Evolutionary conservation across 2,888 invertebrate genomes (phyloP), one percentile per base, ranked within the genome.

Genomic region (Nineta flava): DNA sequence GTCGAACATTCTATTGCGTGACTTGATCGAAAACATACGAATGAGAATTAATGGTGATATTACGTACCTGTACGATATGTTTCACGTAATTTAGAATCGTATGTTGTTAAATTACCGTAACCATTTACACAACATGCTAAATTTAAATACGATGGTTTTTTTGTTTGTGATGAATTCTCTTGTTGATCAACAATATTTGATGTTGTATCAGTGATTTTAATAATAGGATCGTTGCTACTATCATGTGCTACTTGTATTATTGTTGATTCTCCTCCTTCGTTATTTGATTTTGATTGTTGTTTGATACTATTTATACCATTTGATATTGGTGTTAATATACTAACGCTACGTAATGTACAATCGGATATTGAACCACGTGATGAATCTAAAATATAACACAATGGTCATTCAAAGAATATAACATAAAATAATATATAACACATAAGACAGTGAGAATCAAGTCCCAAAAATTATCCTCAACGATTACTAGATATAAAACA

Each of bases 71-170:
- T 21, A 10, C 46, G 34, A 38, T 52, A 53, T 34, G 50, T 83
- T 61, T 84, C 83, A 12, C 85, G 72, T 35, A 83, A 68, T 61
- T 84, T 82, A 0, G 87, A 86, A 65, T 88, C 86, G 74, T 90
- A 91, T 51, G 87, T 85, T 6, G 85, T 88, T 50, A 87, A 74
- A 58, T 86, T 86, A 5, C 87, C 85, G 64, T 93, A 93, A 3
- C 92, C 92, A 68, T 87, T 90, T 48, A 92, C 87, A 16, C 90
- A 88, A 64, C 91, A 88, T 47, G 92, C 90, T 53, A 93, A 70
- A 59, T 87, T 87, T 50, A 93, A 69, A 64, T 93, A 93, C 51
- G 90, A 90, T 0, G 92, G 92, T 61, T 87, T 82, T 63, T 86
- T 85, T 13, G 44, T 35, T 7, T 13, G 15, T 35, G 16, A 16